These are phyloP conservation scores for Eira barbara DNA, from an alignment of 2,113 vertebrate species.

Conservation along the genomic window DNA sequence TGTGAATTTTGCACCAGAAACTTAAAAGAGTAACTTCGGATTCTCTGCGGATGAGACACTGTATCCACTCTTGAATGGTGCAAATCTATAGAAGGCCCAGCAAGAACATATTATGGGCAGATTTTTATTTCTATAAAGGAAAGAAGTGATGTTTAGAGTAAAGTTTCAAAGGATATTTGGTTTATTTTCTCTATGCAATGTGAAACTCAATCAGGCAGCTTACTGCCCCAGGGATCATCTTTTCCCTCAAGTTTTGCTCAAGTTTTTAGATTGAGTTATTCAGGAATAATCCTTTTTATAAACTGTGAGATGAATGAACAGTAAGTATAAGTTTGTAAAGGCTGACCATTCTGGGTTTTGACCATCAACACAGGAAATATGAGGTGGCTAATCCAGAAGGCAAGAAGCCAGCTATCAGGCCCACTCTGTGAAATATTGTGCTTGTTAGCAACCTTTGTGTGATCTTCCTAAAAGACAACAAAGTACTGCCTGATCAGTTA, in stretches of 20 bases:
- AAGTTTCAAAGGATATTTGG: neutral
- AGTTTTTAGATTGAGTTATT: slow-evolving; percentile 48
- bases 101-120: neutral
- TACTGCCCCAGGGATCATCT: neutral
- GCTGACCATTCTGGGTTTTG: neutral
- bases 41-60: neutral
- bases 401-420: neutral
- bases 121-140: slow-evolving; percentile 22
- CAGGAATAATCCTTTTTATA: neutral
- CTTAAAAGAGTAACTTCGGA: neutral
- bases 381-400: neutral
- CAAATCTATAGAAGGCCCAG: neutral
- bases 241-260: neutral
- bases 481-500: neutral
- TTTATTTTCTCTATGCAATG: slow-evolving; percentile 50
- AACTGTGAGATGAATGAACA: slow-evolving; percentile 15
- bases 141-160: slow-evolving; percentile 51
- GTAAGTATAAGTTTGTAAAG: slow-evolving; percentile 44
- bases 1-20: neutral
- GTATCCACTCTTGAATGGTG: neutral
- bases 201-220: neutral
- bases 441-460: neutral
- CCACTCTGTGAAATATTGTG: neutral
- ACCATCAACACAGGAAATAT: neutral
- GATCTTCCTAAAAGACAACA: neutral